Conservation (phyloP, 2,113 vertebrate genomes). For the Atrichornis clamosus region DNA sequence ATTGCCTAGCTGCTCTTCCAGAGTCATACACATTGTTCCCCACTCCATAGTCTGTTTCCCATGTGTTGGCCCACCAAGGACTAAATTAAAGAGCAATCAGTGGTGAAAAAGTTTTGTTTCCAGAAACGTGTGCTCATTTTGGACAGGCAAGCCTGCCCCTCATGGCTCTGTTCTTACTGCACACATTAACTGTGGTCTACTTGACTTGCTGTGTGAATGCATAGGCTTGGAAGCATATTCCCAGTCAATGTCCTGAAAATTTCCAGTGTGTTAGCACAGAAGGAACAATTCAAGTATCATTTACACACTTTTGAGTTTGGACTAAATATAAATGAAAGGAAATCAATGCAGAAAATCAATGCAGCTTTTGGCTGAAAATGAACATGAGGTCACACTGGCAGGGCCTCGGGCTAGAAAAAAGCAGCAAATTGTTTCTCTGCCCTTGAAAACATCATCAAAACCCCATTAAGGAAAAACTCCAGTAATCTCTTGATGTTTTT, state of each 20-base stretch:
- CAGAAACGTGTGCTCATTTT: not conserved
- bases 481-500: not conserved
- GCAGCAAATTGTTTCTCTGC: not conserved
- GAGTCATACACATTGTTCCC: not conserved
- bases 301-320: not conserved
- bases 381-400: conserved; percentile 18
- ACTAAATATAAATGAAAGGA: not conserved
- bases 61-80: not conserved
- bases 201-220: not conserved
- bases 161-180: not conserved
- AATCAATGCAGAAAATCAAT: conserved; percentile 29
- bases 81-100: not conserved
- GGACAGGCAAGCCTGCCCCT: not conserved
- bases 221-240: not conserved
- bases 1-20: not conserved
- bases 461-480: not conserved
- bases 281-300: conserved; percentile 5
- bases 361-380: conserved; percentile 1
- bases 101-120: not conserved
- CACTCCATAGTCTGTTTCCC: not conserved
- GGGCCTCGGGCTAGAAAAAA: not conserved
- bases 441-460: conserved; percentile 29
- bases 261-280: not conserved
- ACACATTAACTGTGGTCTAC: not conserved
- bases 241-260: not conserved